Evolutionary conservation across 2,888 invertebrate species (phyloP).

Genomic region (Andrena chrysosceles): DNA sequence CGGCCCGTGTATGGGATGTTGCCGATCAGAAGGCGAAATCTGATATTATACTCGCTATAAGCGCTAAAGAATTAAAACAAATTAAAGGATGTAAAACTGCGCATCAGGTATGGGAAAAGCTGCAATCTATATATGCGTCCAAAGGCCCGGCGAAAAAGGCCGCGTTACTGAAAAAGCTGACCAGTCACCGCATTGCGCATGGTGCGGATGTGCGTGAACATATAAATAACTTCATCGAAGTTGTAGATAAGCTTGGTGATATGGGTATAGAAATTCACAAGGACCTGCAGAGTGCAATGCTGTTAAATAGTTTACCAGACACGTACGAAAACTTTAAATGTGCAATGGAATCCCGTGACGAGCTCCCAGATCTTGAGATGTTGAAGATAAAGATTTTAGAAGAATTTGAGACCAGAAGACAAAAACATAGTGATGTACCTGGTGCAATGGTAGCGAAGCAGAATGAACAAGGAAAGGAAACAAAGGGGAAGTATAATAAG

Average conservation of each 20-base stretch:
- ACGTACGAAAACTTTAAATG: slow-evolving; percentile 27
- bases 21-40: too few species aligned
- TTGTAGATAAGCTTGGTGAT: background rate
- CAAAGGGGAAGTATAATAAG: background rate
- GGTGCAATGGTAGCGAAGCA: slow-evolving; percentile 13
- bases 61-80: background rate
- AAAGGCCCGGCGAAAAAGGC: slow-evolving; percentile 6
- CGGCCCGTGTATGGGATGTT: too few species aligned
- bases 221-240: background rate
- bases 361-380: slow-evolving; percentile 40
- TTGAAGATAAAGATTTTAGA: slow-evolving; percentile 47
- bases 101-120: too few species aligned
- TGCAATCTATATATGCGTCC: background rate
- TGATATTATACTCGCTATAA: background rate
- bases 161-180: background rate
- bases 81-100: background rate
- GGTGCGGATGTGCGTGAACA: background rate
- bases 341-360: slow-evolving; percentile 42
- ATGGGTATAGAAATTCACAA: background rate
- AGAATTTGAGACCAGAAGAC: slow-evolving; percentile 34
- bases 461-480: background rate
- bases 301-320: slow-evolving; percentile 14
- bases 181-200: background rate
- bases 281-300: slow-evolving; percentile 36
- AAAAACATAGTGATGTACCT: background rate